Percentiles rank a stretch among this genome's conserved stretches.
These are phyloP conservation scores for Autographa pulchrina DNA, from an alignment of 2,888 invertebrate genomes.

Conservation along the genomic window DNA sequence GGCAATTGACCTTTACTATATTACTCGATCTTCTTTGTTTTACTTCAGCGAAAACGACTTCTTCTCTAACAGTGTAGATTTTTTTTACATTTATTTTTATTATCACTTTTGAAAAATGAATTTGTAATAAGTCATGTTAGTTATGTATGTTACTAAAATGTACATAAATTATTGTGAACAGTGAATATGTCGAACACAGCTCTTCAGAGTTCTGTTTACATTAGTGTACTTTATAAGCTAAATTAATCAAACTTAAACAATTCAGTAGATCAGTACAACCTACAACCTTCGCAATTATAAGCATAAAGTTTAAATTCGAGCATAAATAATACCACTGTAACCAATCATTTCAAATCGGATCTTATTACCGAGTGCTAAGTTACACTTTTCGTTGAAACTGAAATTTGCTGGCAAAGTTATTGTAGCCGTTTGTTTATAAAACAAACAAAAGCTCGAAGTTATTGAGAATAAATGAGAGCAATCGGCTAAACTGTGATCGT, in stretches of 20 bases:
- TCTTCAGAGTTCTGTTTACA: neutral
- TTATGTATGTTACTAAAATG: no score
- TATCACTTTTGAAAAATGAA: no score
- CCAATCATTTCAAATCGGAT: constrained; percentile 35
- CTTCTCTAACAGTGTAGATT: no score
- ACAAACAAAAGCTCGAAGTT: constrained; percentile 60
- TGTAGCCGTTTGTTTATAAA: constrained; percentile 55
- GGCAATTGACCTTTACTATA: no score
- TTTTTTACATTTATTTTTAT: no score
- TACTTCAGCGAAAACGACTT: no score
- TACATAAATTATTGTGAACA: neutral
- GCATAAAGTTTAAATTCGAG: constrained; percentile 34
- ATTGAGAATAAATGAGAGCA: constrained; percentile 61
- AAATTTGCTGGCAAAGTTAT: constrained; percentile 46
- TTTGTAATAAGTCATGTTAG: no score
- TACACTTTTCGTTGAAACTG: constrained; percentile 32
- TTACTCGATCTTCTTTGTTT: no score
- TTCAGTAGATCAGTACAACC: constrained; percentile 40
- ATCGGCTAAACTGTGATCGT: constrained; percentile 62
- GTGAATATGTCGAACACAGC: neutral
- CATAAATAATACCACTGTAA: constrained; percentile 40
- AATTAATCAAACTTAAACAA: constrained; percentile 31
- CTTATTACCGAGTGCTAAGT: constrained; percentile 24
- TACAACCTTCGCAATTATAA: constrained; percentile 41
- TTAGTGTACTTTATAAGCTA: constrained; percentile 10